phyloP scores from a whole-genome alignment of 2,888 invertebrate genomes.

The Petrolisthes manimaculis region DNA sequence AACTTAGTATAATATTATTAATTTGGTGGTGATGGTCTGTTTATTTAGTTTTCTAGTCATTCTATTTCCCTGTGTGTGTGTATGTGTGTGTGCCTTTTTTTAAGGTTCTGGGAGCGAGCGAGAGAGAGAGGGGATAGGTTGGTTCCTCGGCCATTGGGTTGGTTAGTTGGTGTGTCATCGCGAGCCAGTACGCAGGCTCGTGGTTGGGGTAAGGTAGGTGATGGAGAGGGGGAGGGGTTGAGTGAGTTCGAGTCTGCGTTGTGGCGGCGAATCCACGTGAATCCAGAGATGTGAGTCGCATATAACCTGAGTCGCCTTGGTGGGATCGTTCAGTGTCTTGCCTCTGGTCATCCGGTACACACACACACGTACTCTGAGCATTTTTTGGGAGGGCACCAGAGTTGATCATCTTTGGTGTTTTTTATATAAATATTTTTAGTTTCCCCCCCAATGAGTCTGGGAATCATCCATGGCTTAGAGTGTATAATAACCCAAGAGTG shows the following conservation, averaged over 20 bases:
- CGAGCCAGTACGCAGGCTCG: too few species aligned
- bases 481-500: neutral
- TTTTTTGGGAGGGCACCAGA: too few species aligned
- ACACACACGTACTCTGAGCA: neutral
- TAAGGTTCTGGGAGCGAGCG: neutral
- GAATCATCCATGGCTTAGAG: slow-evolving; percentile 39
- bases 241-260: slow-evolving; percentile 41
- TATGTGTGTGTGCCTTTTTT: too few species aligned
- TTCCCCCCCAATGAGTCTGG: slow-evolving; percentile 5
- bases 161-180: too few species aligned
- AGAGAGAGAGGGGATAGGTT: neutral
- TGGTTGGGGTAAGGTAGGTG: neutral
- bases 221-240: neutral
- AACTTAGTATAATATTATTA: too few species aligned
- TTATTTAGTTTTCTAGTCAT: too few species aligned
- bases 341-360: neutral
- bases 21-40: too few species aligned
- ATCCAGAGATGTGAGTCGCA: slow-evolving; percentile 41
- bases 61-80: too few species aligned
- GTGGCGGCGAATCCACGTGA: slow-evolving; percentile 42
- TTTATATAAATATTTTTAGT: too few species aligned
- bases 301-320: slow-evolving; percentile 49
- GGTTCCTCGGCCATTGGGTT: too few species aligned
- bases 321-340: slow-evolving; percentile 41
- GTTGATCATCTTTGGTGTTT: too few species aligned